Conservation (phyloP, 1,140 invertebrate genomes). For the Cyphomyrmex costatus region DNA sequence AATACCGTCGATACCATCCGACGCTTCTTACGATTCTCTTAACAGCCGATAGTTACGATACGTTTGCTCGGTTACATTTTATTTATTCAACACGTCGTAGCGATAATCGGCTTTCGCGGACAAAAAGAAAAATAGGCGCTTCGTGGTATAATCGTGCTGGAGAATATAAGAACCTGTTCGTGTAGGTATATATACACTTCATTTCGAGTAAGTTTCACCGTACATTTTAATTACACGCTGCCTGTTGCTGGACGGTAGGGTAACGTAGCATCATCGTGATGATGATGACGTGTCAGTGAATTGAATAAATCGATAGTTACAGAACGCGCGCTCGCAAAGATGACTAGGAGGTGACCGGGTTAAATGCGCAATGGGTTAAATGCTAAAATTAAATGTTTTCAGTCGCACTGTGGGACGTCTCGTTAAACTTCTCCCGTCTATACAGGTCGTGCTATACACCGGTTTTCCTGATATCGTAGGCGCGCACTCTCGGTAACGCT, state of each 20-base stretch:
- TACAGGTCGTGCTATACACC: constrained; percentile 19
- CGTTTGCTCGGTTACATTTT: constrained; percentile 25
- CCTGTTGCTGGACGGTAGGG: not conserved
- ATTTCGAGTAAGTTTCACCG: constrained; percentile 20
- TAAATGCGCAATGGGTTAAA: constrained; percentile 14
- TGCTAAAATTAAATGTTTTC: constrained; percentile 50
- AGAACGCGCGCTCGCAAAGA: constrained; percentile 3
- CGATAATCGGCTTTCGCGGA: not conserved
- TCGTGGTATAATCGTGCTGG: not conserved
- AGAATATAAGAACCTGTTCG: not conserved
- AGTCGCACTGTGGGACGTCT: constrained; percentile 42
- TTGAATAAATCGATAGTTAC: constrained; percentile 50
- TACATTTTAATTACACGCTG: constrained; percentile 41
- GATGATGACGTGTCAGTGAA: constrained; percentile 34
- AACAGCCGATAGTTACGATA: constrained; percentile 33
- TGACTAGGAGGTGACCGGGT: constrained; percentile 39
- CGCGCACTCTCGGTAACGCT: not conserved
- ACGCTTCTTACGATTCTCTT: constrained; percentile 8
- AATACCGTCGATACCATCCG: not conserved
- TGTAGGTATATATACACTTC: not conserved
- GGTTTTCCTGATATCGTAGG: constrained; percentile 56
- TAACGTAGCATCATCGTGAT: constrained; percentile 17
- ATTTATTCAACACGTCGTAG: constrained; percentile 24
- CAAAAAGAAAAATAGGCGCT: not conserved
- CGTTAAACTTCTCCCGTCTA: constrained; percentile 27